Percentiles rank a stretch among this genome's conserved stretches.
phyloP scores from a whole-genome alignment of 2,888 invertebrate species.

The Noctua comes region DNA sequence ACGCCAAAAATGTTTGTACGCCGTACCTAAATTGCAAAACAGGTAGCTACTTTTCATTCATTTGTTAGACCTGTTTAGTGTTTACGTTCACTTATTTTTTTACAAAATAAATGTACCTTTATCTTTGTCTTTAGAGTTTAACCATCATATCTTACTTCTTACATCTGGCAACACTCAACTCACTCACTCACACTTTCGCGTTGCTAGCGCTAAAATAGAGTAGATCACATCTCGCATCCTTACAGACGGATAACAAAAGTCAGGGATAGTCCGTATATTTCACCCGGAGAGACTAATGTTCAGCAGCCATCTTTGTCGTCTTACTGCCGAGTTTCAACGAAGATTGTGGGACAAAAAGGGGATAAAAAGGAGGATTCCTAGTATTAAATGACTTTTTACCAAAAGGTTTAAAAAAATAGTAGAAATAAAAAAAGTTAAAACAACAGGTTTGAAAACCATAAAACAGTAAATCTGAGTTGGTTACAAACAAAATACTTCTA shows the following conservation, averaged over 20 bases:
- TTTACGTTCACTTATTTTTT: not conserved
- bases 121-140: not conserved
- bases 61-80: not conserved
- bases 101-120: not conserved
- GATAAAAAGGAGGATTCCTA: constrained; percentile 5
- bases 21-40: not conserved
- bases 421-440: not conserved
- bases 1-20: not conserved
- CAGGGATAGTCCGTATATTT: constrained; percentile 39
- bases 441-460: not conserved
- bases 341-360: not conserved
- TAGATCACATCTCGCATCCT: constrained; percentile 35
- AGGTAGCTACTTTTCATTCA: not conserved
- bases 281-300: constrained; percentile 46
- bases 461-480: not conserved
- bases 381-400: not conserved
- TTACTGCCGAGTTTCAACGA: constrained; percentile 12
- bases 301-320: constrained; percentile 37
- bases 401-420: not conserved
- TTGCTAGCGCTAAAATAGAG: constrained; percentile 33
- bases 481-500: not conserved
- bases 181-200: constrained; percentile 1
- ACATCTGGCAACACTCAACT: constrained; percentile 14
- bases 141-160: not conserved
- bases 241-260: constrained; percentile 40